These are phyloP conservation scores for Anolis sagrei DNA, from an alignment of 2,113 vertebrate species.

Conservation along the genomic window DNA sequence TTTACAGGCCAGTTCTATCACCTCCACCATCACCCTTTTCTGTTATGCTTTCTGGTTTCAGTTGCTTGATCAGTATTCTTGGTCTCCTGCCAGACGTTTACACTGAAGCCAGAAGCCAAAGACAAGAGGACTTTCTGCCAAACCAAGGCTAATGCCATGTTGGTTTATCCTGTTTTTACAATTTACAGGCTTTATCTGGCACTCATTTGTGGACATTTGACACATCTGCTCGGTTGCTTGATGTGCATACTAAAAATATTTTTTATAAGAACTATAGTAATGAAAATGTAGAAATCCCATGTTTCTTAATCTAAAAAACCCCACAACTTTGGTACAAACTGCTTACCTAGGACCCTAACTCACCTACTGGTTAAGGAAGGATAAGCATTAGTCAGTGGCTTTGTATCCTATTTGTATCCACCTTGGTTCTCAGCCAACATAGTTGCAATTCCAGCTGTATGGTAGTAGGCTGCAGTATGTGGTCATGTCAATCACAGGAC, in stretches of 20 bases:
- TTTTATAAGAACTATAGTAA: neutral
- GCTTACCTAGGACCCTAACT: accelerated
- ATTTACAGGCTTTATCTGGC: constrained; percentile 41
- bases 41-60: constrained; percentile 33
- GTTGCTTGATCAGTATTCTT: constrained; percentile 43
- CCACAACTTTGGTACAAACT: neutral
- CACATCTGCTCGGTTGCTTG: constrained; percentile 33
- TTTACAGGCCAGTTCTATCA: constrained; percentile 20
- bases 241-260: constrained; percentile 18
- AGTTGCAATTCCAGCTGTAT: neutral
- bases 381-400: neutral
- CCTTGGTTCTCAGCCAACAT: accelerated
- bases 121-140: constrained; percentile 55
- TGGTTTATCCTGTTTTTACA: constrained; percentile 51
- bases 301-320: neutral
- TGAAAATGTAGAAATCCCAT: neutral
- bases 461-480: neutral
- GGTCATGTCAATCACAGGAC: neutral
- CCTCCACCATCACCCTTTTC: constrained; percentile 16
- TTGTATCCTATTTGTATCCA: neutral
- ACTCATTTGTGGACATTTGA: constrained; percentile 22
- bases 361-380: neutral
- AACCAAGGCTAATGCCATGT: constrained; percentile 36
- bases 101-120: constrained; percentile 14
- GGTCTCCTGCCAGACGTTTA: constrained; percentile 44